Percentiles rank a stretch among this genome's conserved stretches.
Evolutionary conservation across 1,140 invertebrate species (phyloP).

Genomic region (Drosophila micromelanica): DNA sequence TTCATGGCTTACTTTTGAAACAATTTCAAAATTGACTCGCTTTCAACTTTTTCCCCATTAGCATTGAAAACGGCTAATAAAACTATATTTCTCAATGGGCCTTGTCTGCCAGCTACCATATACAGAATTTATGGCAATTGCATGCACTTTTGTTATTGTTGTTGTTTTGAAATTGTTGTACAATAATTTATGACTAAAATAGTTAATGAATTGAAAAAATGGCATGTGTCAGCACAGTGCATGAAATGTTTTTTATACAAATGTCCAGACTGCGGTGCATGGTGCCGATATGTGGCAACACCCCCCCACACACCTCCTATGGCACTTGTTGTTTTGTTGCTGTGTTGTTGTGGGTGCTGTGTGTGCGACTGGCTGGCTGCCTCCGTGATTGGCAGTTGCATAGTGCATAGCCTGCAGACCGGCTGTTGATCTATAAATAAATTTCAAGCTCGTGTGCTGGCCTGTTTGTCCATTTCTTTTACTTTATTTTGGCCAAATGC

Average conservation of each 20-base stretch:
- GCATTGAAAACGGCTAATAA: slow-evolving; percentile 3
- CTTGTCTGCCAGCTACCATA: not conserved
- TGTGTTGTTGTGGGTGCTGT: slow-evolving; percentile 1
- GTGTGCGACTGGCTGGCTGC: slow-evolving; percentile 33
- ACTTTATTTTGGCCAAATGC: not conserved
- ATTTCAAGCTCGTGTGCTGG: not conserved
- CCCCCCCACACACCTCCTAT: no score
- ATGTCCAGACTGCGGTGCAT: slow-evolving; percentile 44
- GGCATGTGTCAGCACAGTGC: slow-evolving; percentile 56
- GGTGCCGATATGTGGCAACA: slow-evolving; percentile 36
- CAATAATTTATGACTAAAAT: slow-evolving; percentile 66
- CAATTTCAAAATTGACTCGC: not conserved
- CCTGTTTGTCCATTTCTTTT: not conserved
- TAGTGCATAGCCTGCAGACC: slow-evolving; percentile 30
- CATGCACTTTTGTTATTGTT: slow-evolving; percentile 9
- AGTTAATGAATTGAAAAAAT: slow-evolving; percentile 69
- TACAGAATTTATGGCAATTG: slow-evolving; percentile 7
- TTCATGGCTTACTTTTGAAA: not conserved
- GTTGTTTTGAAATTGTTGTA: slow-evolving; percentile 20
- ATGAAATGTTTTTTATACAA: slow-evolving; percentile 59
- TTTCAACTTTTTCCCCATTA: not conserved
- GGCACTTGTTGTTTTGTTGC: no score
- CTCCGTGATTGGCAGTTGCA: slow-evolving; percentile 57
- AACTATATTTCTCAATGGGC: slow-evolving; percentile 1
- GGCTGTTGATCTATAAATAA: slow-evolving; percentile 11